Base-by-base conservation (phyloP, 1,140 invertebrate genomes). In the Chlorops oryzae region DNA sequence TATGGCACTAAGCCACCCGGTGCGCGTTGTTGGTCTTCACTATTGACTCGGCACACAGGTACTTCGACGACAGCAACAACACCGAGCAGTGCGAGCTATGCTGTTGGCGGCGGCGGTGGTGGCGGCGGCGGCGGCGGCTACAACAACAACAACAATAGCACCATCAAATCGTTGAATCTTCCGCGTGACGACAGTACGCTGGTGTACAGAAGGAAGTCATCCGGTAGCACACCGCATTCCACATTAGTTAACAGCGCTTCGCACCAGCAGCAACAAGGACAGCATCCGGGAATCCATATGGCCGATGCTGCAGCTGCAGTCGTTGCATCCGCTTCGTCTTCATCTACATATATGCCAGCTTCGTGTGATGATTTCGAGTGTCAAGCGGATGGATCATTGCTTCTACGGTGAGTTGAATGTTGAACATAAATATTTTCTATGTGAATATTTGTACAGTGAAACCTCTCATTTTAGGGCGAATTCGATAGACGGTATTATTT, bases 161-260 rank as follows among this genome's bases (percentile, higher is more conserved):
- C 72, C 70, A 12, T 63, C 20, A 65, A 69, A 62, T 70, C 63
- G 49, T 56, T 70, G 51, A 65, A 68, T 61, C 51, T 69, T 28
- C 65, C 65, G 21, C 68, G 65, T 56, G 80, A 80, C 57, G 79
- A 81, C 21, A 72, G 72, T 54, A 52, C 60, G 37, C 54, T 73
- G 47, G 79, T 80, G 27, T 64, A 75, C 15, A 70, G 80, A 6
- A 68, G 80, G 3, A 81, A 80, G 62, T 80, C 78, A 6, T 80
- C 80, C 17, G 77, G 76, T 57, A 80, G 79, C 50, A 73, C 78
- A 20, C 74, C 79, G 20, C 58, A 66, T 42, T 55, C 56, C 51
- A 28, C 54, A 58, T 23, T 54, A 58, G n/a, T n/a, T n/a, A n/a
- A n/a, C n/a, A n/a, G n/a, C n/a, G n/a, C n/a, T n/a, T n/a, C n/a